A percentile compares a stretch with the other conserved stretches of the same genome.
These are phyloP conservation scores for Rutpela maculata DNA, from an alignment of 2,888 invertebrate genomes.

Conservation along the genomic window DNA sequence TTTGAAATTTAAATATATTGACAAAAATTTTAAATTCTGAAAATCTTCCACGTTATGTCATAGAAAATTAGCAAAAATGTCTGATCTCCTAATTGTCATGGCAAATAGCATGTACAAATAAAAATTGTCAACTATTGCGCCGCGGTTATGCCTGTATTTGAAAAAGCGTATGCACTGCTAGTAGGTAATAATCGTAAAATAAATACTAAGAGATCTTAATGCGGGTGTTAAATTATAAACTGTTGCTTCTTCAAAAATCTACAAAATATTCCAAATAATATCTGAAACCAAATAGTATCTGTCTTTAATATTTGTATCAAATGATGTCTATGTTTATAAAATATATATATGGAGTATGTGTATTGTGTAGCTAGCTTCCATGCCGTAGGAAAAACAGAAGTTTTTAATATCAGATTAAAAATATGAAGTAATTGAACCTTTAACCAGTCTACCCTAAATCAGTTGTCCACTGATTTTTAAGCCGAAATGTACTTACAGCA, in stretches of 20 bases:
- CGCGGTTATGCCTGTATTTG: background rate
- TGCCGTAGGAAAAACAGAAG: too few relatives aligned
- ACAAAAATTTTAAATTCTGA: background rate
- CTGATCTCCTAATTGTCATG: background rate
- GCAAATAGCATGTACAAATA: slow-evolving; percentile 3
- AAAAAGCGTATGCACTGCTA: background rate
- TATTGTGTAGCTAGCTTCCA: too few relatives aligned
- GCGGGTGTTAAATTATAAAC: background rate
- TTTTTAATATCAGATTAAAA: too few relatives aligned
- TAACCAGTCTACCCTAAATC: too few relatives aligned
- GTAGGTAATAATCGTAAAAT: background rate
- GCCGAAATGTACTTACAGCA: too few relatives aligned
- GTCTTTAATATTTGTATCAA: too few relatives aligned
- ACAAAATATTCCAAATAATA: background rate
- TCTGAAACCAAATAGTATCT: background rate
- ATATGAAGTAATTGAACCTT: too few relatives aligned
- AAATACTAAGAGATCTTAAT: background rate
- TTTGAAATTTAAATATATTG: slow-evolving; percentile 23
- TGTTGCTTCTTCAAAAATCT: background rate
- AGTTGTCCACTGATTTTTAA: too few relatives aligned
- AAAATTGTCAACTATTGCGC: slow-evolving; percentile 1
- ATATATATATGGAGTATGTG: too few relatives aligned
- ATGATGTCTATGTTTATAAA: too few relatives aligned
- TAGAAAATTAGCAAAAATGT: slow-evolving; percentile 5
- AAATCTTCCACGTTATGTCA: background rate